Evolutionary conservation across 2,888 invertebrate genomes (phyloP), one percentile per base, ranked within the genome.

Genomic region (Hydrotaea cyrtoneurina): DNA sequence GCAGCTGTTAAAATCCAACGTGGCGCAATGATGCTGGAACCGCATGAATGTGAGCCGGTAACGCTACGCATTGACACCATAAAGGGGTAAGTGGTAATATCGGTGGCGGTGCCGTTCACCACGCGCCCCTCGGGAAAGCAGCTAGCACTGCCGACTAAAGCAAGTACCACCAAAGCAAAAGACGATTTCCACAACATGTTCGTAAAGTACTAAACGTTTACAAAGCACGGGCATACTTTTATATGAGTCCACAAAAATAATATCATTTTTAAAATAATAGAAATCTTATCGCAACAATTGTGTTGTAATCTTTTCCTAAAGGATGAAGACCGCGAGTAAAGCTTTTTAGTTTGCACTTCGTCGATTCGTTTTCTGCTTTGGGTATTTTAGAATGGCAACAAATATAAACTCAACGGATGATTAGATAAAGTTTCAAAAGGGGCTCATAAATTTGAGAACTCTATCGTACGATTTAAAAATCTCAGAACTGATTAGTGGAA

Each of bases 61-160:
- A 82, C 0, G 2, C 86, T 82, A 2, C 91, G 90, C 80, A 91
- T 7, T 2, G 91, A 91, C 76, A 91, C 92, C 83, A 90, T 86
- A 82, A 88, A 92, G 2, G 92, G 92, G 87, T 88, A 92, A 10
- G 87, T 86, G 13, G 86, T 86, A 2, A 90, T 86, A 1, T 23
- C 50, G 5, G 91, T 87, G 46, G 86, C 87, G 2, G 91, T 91
- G 15, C 92, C 92, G 71, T 91, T 91, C 3, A 92, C 92, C 55
- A 92, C 88, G 13, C 92, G 90, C 5, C 79, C 82, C 31, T 86
- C 78, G 0, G 89, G 88, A 11, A 82, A 88, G 72, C 88, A 87
- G 23, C 23, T 76, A 10, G 71, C 77, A 17, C 73, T 39, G 8
- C 64, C 75, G 11, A 72, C 36, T 19, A 81, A 17, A 17, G 78